Percentiles rank a stretch among this genome's conserved stretches.
Evolutionary conservation across 2,797 vertebrate species (phyloP).

Genomic region (Microtus agrestis): DNA sequence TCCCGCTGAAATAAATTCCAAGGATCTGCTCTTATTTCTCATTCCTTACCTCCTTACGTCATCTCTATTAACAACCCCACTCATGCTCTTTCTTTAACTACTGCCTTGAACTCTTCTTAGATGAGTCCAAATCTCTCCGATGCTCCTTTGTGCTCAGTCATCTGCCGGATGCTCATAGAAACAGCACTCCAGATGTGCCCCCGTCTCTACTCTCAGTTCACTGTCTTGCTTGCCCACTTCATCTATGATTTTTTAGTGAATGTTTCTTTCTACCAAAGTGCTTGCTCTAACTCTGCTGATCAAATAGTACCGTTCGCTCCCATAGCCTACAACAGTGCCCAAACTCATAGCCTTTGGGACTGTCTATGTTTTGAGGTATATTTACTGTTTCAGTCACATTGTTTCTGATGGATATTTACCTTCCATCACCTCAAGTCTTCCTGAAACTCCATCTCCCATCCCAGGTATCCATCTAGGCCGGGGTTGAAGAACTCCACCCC

Average conservation of each 20-base stretch:
- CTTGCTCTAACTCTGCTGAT: neutral
- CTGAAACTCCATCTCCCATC: neutral
- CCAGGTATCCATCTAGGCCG: neutral
- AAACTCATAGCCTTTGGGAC: neutral
- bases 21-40: neutral
- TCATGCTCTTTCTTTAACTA: neutral
- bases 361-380: neutral
- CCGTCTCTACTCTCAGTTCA: neutral
- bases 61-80: neutral
- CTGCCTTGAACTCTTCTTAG: neutral
- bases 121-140: neutral
- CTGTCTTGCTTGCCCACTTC: neutral
- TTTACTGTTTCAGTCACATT: conserved; percentile 5
- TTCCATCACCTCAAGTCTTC: neutral
- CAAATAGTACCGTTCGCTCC: neutral
- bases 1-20: neutral
- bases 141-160: neutral
- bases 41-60: neutral
- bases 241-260: too few species aligned
- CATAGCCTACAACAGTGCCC: neutral
- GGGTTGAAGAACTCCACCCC: neutral
- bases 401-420: neutral
- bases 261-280: too few species aligned
- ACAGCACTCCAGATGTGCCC: neutral
- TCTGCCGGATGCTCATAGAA: neutral